Conservation (phyloP, 2,888 invertebrate genomes). For the Heliconius erato region DNA sequence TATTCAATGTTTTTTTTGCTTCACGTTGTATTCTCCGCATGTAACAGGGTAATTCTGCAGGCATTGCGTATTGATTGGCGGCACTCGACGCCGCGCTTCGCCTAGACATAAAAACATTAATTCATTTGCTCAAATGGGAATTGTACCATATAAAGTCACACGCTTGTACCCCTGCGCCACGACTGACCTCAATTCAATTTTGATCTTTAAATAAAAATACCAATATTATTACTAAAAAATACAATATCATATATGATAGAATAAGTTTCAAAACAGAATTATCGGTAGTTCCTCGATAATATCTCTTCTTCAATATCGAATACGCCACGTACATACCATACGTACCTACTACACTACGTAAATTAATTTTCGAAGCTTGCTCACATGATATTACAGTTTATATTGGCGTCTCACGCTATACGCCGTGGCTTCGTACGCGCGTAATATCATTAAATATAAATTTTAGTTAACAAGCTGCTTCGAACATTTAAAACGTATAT, state of each 20-base stretch:
- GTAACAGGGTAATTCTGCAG: too few relatives aligned
- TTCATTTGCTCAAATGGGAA: not conserved
- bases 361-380: not conserved
- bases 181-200: not conserved
- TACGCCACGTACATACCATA: too few relatives aligned
- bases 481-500: not conserved
- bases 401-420: not conserved
- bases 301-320: not conserved
- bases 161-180: not conserved
- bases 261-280: not conserved
- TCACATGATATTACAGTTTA: not conserved
- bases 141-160: not conserved
- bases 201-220: not conserved
- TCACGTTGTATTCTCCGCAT: too few relatives aligned
- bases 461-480: not conserved
- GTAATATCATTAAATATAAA: conserved; percentile 6
- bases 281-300: not conserved
- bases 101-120: too few relatives aligned
- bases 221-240: not conserved
- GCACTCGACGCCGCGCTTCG: too few relatives aligned
- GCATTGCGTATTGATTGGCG: too few relatives aligned
- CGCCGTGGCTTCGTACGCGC: not conserved
- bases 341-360: too few relatives aligned
- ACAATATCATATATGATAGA: not conserved
- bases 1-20: too few relatives aligned